Base-by-base conservation (phyloP, 2,888 invertebrate species). In the Eutolmus rufibarbis region DNA sequence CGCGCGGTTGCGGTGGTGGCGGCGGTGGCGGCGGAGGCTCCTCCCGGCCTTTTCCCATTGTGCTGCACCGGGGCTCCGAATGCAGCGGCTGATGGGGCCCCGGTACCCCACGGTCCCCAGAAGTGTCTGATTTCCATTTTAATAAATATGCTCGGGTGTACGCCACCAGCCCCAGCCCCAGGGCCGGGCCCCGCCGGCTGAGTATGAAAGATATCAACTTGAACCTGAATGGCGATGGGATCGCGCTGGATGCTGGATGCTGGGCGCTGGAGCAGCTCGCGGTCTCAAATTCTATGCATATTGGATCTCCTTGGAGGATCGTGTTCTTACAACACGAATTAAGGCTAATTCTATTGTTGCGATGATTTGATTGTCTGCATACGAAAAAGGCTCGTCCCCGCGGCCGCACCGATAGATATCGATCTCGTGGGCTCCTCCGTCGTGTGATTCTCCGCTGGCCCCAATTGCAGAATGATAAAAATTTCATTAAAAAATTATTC, bases 281-380 rank as follows among this genome's bases (percentile, higher is more conserved):
- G 43, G 23, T 37, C 66, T 76, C 77, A n/a, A 46, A 86, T 86
- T 40, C 77, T 86, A 56, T 86, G 77, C 86, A 86, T 86, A 77
- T 86, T 86, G 57, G 76, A 86, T 86, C 86, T 51, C 74, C 76
- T 74, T 34, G 40, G 86, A 86, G 86, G 86, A 86, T 86, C 86
- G 86, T 86, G 86, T 86, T 86, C 86, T 86, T 86, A 86, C 86
- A 74, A 86, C 86, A 86, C 86, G 86, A 86, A 86, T 86, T 86
- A 86, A 86, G 76, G 77, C 86, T 86, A 86, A 86, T 86, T 86
- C 86, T 76, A 86, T 86, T 86, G 86, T 86, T 86, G 74, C 76
- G 77, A 74, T 74, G 77, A 86, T 86, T 76, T 74, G 86, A 86
- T 74, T 86, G 86, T 86, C 86, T 74, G 74, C 86, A 74, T 86